phyloP scores from a whole-genome alignment of 2,888 invertebrate species.

The Sphecodes monilicornis region DNA sequence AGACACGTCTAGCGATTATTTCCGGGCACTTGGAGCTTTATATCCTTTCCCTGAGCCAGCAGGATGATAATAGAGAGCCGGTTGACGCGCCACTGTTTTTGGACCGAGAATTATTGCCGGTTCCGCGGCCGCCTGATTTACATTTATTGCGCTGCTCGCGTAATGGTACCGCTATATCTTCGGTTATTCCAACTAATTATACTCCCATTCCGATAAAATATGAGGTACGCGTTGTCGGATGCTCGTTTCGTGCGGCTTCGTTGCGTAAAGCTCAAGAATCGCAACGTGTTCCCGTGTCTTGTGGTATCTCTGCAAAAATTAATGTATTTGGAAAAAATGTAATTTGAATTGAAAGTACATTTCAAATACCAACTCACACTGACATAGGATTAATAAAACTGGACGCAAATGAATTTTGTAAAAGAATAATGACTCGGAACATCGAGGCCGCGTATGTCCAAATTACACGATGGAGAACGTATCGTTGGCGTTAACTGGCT shows the following conservation, averaged over 20 bases:
- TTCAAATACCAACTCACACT: no score
- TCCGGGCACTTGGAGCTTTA: constrained; percentile 54
- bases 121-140: constrained; percentile 82
- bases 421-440: no score
- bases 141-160: constrained; percentile 82
- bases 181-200: constrained; percentile 83
- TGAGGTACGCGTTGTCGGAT: constrained; percentile 72
- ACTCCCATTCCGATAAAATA: constrained; percentile 82
- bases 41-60: constrained; percentile 36
- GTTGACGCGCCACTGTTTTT: constrained; percentile 81
- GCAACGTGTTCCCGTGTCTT: neutral
- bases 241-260: constrained; percentile 45
- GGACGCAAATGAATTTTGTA: no score
- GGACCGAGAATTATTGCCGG: constrained; percentile 81
- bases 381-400: no score
- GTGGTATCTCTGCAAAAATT: no score
- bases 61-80: constrained; percentile 79
- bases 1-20: constrained; percentile 56
- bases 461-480: no score
- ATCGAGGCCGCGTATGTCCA: no score
- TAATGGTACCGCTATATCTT: constrained; percentile 82
- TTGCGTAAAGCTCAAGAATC: constrained; percentile 15
- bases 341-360: no score
- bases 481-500: no score
- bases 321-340: no score